A percentile compares a stretch with the other conserved stretches of the same genome.
These are phyloP conservation scores for Eretmocerus hayati DNA, from an alignment of 2,888 invertebrate species.

Conservation along the genomic window DNA sequence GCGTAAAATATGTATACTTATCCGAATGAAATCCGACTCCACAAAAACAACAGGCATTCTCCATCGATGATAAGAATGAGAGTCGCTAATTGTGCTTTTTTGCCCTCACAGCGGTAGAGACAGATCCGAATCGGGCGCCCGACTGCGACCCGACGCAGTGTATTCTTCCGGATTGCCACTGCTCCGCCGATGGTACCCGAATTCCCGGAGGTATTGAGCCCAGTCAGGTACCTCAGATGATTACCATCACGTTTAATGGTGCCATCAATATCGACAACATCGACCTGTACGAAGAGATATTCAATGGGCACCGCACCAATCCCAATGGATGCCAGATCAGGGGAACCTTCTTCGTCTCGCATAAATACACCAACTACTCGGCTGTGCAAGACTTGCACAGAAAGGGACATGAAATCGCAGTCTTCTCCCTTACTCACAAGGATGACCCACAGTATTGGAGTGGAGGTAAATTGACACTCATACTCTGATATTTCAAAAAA, in stretches of 20 bases:
- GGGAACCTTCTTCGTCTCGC: conserved; percentile 86
- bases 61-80: no score
- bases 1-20: no score
- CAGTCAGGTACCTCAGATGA: conserved; percentile 85
- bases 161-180: conserved; percentile 84
- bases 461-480: no score
- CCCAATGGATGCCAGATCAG: conserved; percentile 85
- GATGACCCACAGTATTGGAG: conserved; percentile 89
- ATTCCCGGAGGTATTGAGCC: conserved; percentile 80
- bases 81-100: no score
- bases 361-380: conserved; percentile 88
- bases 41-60: conserved; percentile 29
- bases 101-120: conserved; percentile 77
- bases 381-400: conserved; percentile 84
- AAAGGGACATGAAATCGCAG: conserved; percentile 84
- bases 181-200: conserved; percentile 84
- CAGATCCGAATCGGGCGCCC: conserved; percentile 86
- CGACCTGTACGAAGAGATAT: conserved; percentile 83
- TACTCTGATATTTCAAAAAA: no score
- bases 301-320: conserved; percentile 76
- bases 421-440: conserved; percentile 88
- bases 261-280: conserved; percentile 90
- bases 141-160: conserved; percentile 87
- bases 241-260: conserved; percentile 87
- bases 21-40: no score